A percentile compares a stretch with the other conserved stretches of the same genome.
These are phyloP conservation scores for Anguilla marmorata DNA, from an alignment of 2,797 vertebrate species.

Conservation along the genomic window DNA sequence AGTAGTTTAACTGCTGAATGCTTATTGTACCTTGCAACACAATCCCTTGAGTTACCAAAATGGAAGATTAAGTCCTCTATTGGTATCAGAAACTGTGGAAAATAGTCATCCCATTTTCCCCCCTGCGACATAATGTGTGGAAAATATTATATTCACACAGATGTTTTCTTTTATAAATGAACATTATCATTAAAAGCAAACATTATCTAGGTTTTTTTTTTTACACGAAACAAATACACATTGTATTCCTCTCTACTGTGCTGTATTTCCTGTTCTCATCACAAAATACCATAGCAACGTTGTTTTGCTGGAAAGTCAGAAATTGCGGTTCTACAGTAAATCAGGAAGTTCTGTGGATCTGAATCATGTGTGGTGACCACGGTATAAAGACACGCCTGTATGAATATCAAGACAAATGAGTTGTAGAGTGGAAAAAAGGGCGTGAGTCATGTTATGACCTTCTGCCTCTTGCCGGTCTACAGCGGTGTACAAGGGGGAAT, in stretches of 20 bases:
- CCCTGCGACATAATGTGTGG: no score
- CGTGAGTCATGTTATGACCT: neutral
- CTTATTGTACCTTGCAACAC: neutral
- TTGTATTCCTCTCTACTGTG: neutral
- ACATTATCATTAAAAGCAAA: neutral
- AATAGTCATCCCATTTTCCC: neutral
- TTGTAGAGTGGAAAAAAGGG: neutral
- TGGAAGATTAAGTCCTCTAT: neutral
- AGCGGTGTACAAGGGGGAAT: constrained; percentile 83
- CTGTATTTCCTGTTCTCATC: neutral
- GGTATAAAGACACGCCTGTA: neutral
- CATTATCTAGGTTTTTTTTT: neutral
- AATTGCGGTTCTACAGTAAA: neutral
- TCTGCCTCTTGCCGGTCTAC: constrained; percentile 21
- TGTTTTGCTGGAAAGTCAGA: neutral
- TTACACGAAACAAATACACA: no score
- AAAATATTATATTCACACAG: neutral
- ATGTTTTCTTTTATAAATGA: neutral
- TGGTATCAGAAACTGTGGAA: neutral
- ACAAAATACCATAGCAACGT: neutral
- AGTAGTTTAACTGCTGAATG: neutral
- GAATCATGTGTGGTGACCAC: neutral
- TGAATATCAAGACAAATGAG: neutral
- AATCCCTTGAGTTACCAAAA: neutral
- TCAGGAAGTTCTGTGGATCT: neutral